Evolutionary conservation across 2,888 invertebrate species (phyloP), one percentile per base, ranked within the genome.

Genomic region (Prosopocoilus inquinatus): DNA sequence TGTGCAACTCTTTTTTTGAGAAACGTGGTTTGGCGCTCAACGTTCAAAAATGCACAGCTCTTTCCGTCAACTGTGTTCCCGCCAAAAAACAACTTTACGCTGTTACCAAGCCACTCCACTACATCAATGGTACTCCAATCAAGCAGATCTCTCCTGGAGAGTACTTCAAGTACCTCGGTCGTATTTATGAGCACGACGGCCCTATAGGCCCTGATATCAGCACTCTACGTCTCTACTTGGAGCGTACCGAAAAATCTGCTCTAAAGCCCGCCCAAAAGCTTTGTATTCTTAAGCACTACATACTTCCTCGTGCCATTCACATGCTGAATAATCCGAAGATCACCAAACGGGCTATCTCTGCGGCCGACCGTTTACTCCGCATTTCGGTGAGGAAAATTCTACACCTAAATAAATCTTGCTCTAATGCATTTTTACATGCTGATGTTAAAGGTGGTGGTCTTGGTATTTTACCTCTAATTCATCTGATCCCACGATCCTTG

Each of bases 361-460:
- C 44, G 12, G 50, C 46, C 8, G 54, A 53, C n/a, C 44, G 53
- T 9, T 12, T 20, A 3, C 13, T 39, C 82, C 83, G 81, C 79
- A 79, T 78, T 80, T 80, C 83, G 81, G 41, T 41, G 12, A 41
- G 41, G 11, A 3, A 9, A 81, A 81, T 75, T 74, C 76, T 82
- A 81, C 80, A 79, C 72, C 77, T 73, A 2, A 16, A 16, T 16
- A 16, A 16, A 13, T 13, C 41, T 8, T 41, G 13, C 9, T 12
- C 16, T 16, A 16, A 16, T 3, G 16, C 16, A 16, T 16, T 16
- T 3, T 16, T 16, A 3, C 16, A 16, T 16, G 16, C 16, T 2
- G 16, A 16, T 3, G 3, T 16, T 3, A 16, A 3, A 16, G 16
- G 16, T 16, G 16, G 16, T 2, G 16, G 16, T 16, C 16, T 16